phyloP scores from a whole-genome alignment of 2,888 invertebrate genomes.

The Syrista parreyssii region DNA sequence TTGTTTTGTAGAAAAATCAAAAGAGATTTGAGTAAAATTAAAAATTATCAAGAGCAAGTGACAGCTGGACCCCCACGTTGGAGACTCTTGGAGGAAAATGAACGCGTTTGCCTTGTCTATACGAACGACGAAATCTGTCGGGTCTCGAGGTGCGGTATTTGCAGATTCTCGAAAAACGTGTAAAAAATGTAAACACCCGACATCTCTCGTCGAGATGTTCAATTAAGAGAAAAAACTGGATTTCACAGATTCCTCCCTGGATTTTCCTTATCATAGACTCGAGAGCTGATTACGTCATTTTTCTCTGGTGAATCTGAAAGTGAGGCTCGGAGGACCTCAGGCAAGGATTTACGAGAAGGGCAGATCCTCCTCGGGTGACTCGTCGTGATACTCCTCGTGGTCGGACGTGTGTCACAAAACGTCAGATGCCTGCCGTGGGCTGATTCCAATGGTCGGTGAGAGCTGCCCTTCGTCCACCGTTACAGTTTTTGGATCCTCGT shows the following conservation, averaged over 20 bases:
- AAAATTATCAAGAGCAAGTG: no score
- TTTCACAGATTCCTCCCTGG: no score
- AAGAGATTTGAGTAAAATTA: no score
- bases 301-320: not conserved
- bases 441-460: conserved; percentile 65
- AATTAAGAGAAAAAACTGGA: not conserved
- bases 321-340: not conserved
- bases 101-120: no score
- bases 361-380: conserved; percentile 63
- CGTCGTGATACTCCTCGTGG: conserved; percentile 66
- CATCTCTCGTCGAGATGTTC: conserved; percentile 15
- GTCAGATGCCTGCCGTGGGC: conserved; percentile 61
- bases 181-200: conserved; percentile 29
- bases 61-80: no score
- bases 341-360: conserved; percentile 58
- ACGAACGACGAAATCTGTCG: no score
- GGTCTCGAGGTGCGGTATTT: no score
- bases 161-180: conserved; percentile 27
- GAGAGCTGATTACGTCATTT: conserved; percentile 15
- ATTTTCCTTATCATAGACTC: no score
- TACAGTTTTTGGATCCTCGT: conserved; percentile 81
- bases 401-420: conserved; percentile 67
- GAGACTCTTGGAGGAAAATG: no score
- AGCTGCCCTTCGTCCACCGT: conserved; percentile 64
- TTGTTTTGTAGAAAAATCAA: no score